Evolutionary conservation across 2,113 vertebrate genomes (phyloP).

Genomic region (Neotoma lepida): DNA sequence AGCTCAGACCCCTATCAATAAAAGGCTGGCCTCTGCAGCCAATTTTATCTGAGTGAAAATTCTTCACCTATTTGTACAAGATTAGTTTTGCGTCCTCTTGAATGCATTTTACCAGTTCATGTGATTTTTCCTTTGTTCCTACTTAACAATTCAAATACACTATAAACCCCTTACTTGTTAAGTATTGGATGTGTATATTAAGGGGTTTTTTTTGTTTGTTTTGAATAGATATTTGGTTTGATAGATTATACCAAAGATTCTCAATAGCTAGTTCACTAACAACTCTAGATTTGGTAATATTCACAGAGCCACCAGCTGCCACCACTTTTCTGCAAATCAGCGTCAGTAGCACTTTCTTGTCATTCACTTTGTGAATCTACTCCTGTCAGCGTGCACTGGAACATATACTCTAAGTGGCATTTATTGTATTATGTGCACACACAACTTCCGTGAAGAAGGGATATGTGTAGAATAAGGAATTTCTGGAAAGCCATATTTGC

Average conservation of each 20-base stretch:
- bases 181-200: background rate
- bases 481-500: conserved; percentile 28
- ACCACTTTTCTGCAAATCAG: background rate
- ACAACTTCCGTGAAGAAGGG: conserved; percentile 30
- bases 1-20: background rate
- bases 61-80: background rate
- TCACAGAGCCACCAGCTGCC: background rate
- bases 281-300: conserved; percentile 46
- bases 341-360: background rate
- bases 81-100: background rate
- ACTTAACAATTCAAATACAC: conserved; percentile 22
- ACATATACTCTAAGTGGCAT: background rate
- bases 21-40: background rate
- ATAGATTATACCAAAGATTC: conserved; percentile 43
- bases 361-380: background rate
- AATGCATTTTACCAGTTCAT: conserved; percentile 29
- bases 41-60: background rate
- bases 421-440: background rate
- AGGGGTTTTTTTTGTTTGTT: background rate
- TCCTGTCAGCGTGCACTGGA: background rate
- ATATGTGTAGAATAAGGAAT: conserved; percentile 5
- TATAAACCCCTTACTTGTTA: background rate
- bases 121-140: conserved; percentile 12
- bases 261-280: background rate
- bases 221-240: too few species aligned